phyloP scores from a whole-genome alignment of 2,888 invertebrate species.

The Cheilosia pagana region DNA sequence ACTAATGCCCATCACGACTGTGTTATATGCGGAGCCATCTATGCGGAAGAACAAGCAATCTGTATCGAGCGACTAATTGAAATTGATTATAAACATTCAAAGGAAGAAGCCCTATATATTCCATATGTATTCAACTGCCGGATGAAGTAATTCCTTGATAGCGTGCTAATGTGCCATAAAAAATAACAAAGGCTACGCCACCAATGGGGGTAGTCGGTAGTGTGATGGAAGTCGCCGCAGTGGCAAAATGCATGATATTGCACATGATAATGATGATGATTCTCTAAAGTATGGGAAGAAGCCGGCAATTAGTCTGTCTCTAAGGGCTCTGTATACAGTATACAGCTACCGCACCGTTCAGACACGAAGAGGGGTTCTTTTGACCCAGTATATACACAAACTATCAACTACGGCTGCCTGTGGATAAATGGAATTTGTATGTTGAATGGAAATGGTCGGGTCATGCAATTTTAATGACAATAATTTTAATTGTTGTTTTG shows the following conservation, averaged over 20 bases:
- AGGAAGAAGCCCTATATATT: constrained; percentile 3
- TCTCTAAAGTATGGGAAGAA: constrained; percentile 33
- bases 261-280: constrained; percentile 54
- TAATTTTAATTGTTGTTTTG: constrained; percentile 40
- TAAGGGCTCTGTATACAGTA: constrained; percentile 12
- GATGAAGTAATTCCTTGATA: constrained; percentile 59
- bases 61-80: constrained; percentile 52
- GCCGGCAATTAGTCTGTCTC: constrained; percentile 49
- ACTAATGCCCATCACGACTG: constrained; percentile 1
- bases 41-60: constrained; percentile 26
- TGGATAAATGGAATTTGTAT: constrained; percentile 35
- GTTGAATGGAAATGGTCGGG: constrained; percentile 19
- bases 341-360: constrained; percentile 2
- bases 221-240: neutral
- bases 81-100: constrained; percentile 45
- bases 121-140: neutral
- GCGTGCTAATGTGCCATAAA: constrained; percentile 66
- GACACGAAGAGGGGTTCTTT: neutral
- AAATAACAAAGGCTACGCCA: constrained; percentile 43
- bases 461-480: constrained; percentile 56
- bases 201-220: neutral
- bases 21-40: neutral
- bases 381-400: constrained; percentile 1
- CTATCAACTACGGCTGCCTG: neutral
- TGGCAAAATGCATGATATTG: constrained; percentile 22